Conservation (phyloP, 2,888 invertebrate species). For the Mellilla xanthometata region DNA sequence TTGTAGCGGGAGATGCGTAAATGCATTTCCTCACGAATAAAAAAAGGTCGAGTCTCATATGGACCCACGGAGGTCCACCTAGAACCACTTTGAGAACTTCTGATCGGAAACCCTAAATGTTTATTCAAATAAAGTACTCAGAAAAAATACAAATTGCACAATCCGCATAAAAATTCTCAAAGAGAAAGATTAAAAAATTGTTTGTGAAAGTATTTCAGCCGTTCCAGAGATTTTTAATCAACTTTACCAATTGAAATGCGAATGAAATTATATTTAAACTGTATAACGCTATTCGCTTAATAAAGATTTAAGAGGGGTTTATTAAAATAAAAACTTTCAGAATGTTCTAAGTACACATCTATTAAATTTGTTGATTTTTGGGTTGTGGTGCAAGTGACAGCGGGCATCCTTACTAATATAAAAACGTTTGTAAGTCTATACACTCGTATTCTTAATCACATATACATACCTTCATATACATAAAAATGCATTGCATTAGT, state of each 20-base stretch:
- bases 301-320: constrained; percentile 40
- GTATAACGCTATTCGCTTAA: constrained; percentile 30
- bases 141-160: constrained; percentile 17
- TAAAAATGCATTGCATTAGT: too few species aligned
- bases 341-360: constrained; percentile 34
- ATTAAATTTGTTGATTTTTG: constrained; percentile 26
- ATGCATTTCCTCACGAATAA: too few species aligned
- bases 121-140: constrained; percentile 10
- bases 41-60: too few species aligned
- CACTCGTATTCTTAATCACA: too few species aligned
- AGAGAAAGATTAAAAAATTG: constrained; percentile 26
- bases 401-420: too few species aligned
- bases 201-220: constrained; percentile 25
- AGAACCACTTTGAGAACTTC: too few species aligned
- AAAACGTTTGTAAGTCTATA: too few species aligned
- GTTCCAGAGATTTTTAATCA: constrained; percentile 36
- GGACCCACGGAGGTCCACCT: too few species aligned
- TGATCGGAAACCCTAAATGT: constrained; percentile 9
- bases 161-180: constrained; percentile 12
- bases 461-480: too few species aligned
- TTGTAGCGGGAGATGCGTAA: too few species aligned
- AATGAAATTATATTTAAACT: constrained; percentile 36
- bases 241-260: constrained; percentile 33
- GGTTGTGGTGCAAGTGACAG: constrained; percentile 20
- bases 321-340: constrained; percentile 37